Evolutionary conservation across 2,888 invertebrate genomes (phyloP).

Genomic region (Smittia aterrima): DNA sequence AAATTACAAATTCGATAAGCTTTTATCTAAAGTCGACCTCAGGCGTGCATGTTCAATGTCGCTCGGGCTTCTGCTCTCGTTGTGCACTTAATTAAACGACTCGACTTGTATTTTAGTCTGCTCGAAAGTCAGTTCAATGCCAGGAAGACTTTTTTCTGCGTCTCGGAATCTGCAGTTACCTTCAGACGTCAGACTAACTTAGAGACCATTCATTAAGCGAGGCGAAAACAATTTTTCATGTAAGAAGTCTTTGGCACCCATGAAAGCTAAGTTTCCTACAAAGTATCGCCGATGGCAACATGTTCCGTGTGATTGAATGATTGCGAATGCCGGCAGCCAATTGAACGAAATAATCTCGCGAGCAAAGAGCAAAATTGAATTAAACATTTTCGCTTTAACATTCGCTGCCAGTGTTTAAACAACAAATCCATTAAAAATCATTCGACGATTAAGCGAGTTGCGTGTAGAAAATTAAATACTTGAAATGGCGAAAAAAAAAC

Average conservation of each 20-base stretch:
- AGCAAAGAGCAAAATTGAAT: neutral
- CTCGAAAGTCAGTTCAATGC: neutral
- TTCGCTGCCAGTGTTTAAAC: neutral
- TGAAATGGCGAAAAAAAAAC: no score
- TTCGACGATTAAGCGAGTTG: constrained; percentile 5
- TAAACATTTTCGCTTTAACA: neutral
- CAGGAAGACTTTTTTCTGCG: neutral
- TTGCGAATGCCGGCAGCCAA: constrained; percentile 4
- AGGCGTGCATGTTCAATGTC: neutral
- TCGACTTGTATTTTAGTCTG: neutral
- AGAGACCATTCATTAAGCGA: neutral
- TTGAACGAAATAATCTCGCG: neutral
- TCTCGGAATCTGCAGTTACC: neutral
- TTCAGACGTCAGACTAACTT: neutral
- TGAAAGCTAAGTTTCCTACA: neutral
- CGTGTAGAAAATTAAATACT: neutral
- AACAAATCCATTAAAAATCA: neutral
- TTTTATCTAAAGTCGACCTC: neutral
- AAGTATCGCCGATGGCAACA: neutral
- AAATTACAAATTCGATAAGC: constrained; percentile 21
- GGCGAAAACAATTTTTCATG: neutral
- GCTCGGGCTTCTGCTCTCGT: neutral
- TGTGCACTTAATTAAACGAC: neutral
- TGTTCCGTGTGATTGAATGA: neutral
- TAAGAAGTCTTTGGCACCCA: neutral